Percentiles rank a stretch among this genome's conserved stretches.
These are phyloP conservation scores for Hyperoplus lanceolatus DNA, from an alignment of 2,797 vertebrate species.

Conservation along the genomic window DNA sequence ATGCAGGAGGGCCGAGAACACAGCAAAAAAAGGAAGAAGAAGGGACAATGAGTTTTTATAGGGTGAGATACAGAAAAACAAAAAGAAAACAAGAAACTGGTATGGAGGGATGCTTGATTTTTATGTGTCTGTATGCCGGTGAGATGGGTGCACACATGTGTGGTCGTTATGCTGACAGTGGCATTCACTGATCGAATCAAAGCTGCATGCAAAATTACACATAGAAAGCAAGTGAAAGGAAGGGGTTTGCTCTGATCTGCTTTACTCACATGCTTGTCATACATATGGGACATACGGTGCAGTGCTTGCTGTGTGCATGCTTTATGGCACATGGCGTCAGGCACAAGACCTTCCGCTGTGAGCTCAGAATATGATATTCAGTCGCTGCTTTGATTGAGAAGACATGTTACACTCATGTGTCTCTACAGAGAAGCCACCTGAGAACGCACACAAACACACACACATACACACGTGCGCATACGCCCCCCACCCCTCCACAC, in stretches of 20 bases:
- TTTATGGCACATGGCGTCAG: constrained; percentile 33
- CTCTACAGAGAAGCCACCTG: constrained; percentile 61
- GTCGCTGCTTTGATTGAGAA: constrained; percentile 41
- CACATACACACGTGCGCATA: too few species aligned
- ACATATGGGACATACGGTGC: not conserved
- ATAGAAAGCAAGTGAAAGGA: not conserved
- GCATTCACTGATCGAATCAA: constrained; percentile 25
- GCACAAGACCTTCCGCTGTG: constrained; percentile 15
- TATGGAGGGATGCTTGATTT: not conserved
- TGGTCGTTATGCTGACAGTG: constrained; percentile 11
- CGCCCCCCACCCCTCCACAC: not conserved
- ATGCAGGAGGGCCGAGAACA: constrained; percentile 30
- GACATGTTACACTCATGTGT: constrained; percentile 30
- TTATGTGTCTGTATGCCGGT: not conserved
- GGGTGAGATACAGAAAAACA: constrained; percentile 1
- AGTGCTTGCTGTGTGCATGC: not conserved
- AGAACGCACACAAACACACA: constrained; percentile 34
- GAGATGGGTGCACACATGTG: not conserved
- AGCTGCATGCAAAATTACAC: constrained; percentile 15
- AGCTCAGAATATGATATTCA: constrained; percentile 52
- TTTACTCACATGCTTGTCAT: not conserved
- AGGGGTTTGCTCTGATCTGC: not conserved
- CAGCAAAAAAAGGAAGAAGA: constrained; percentile 14
- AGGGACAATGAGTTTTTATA: not conserved
- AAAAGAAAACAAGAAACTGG: constrained; percentile 4